phyloP scores from a whole-genome alignment of 2,888 invertebrate species.

The Pterostichus niger region DNA sequence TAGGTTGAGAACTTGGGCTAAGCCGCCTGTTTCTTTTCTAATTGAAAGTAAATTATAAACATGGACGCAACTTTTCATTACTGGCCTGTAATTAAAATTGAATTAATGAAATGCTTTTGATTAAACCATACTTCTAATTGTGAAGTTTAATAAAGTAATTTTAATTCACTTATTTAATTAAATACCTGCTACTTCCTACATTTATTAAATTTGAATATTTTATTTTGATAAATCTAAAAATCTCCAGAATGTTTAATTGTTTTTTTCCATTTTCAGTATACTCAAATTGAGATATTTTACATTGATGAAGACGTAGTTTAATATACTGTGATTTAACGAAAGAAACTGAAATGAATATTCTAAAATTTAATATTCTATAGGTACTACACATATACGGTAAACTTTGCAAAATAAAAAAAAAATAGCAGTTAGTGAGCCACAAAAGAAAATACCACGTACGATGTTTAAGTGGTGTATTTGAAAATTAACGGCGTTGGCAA shows the following conservation, averaged over 20 bases:
- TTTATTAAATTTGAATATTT: too few species aligned
- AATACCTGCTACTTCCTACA: neutral
- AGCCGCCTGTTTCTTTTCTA: constrained; percentile 26
- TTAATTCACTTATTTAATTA: constrained; percentile 25
- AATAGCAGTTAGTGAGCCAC: neutral
- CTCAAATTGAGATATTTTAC: too few species aligned
- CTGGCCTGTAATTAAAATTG: constrained; percentile 35
- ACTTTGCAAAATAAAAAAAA: constrained; percentile 15
- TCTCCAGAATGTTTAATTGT: too few species aligned
- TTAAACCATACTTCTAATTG: constrained; percentile 24
- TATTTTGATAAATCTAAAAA: too few species aligned
- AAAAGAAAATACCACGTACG: constrained; percentile 28
- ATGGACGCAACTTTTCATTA: constrained; percentile 26
- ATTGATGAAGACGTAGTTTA: too few species aligned
- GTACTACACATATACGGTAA: neutral
- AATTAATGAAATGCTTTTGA: constrained; percentile 44
- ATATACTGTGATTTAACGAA: too few species aligned
- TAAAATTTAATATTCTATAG: neutral
- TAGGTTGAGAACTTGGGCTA: neutral
- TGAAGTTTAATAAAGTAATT: constrained; percentile 16
- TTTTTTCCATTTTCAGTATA: too few species aligned
- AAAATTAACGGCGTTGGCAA: constrained; percentile 53
- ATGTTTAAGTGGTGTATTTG: constrained; percentile 55
- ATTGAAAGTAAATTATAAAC: constrained; percentile 61
- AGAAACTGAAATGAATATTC: too few species aligned